Base-by-base conservation (phyloP, 2,888 invertebrate genomes). In the Caenorhabditis sp. region DNA sequence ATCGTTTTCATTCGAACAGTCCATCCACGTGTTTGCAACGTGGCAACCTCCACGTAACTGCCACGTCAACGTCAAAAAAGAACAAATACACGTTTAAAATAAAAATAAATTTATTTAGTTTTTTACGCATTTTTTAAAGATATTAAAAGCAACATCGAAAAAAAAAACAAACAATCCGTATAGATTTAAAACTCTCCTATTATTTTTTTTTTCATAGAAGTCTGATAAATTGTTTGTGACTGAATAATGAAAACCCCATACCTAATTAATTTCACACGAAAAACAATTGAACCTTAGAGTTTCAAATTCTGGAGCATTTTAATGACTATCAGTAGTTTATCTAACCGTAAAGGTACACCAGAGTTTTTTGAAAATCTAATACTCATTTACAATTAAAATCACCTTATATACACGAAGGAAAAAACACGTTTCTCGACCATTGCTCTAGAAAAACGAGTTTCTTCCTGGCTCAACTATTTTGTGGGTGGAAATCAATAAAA, bases 251-350 rank as follows among this genome's bases (percentile, higher is more conserved):
- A 26, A 57, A 57, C 25, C 26, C n/a, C 25, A 57, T 14, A 21
- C 43, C 43, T 43, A 43, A 43, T 43, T 12, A 43, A 14, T 14
- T 57, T 57, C 25, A 27, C 21, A 53, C 53, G 4, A 4, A 21
- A 53, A 21, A 52, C 10, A 64, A 64, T 52, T 56, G 50, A 58
- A 58, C 27, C 56, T 64, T 27, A 49, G 57, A 58, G 49, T 4
- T 25, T 53, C 23, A 53, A 2, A 3, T 3, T 25, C 31, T 58
- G 49, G 10, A 20, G 38, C 12, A 7, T 31, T 57, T 23, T 8
- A 26, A 38, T 27, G 23, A 17, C 21, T 23, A 8, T 21, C 54
- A 50, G 27, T 23, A 21, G n/a, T 61, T 27, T 60, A 8, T 56
- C 60, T 43, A 60, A 61, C 56, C 49, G 53, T 43, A 43, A 59